Percentiles rank a stretch among this genome's conserved stretches.
Conservation (phyloP, 2,888 invertebrate species). For the Camponotus fellah region DNA sequence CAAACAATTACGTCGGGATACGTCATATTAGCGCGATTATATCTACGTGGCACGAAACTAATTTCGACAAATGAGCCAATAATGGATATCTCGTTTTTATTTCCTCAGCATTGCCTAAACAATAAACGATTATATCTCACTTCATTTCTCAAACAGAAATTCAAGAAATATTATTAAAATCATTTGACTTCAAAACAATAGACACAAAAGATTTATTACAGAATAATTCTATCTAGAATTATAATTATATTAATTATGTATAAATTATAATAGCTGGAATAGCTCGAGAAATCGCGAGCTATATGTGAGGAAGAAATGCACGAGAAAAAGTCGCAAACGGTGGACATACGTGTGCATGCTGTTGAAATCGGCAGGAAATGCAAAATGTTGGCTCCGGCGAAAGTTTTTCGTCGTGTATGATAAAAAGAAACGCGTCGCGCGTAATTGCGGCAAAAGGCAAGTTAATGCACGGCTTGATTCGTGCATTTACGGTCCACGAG, state of each 20-base stretch:
- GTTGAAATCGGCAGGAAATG: conserved; percentile 41
- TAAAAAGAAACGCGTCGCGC: conserved; percentile 48
- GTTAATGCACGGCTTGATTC: conserved; percentile 49
- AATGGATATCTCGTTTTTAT: conserved; percentile 2
- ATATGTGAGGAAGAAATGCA: background rate
- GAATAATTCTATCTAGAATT: background rate
- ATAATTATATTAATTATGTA: background rate
- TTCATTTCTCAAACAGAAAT: background rate
- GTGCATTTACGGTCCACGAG: conserved; percentile 45
- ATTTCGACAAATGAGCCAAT: conserved; percentile 37
- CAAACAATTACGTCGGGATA: conserved; percentile 24
- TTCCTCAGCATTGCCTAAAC: background rate
- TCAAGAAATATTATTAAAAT: background rate
- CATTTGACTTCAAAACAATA: background rate
- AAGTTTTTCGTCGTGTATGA: conserved; percentile 57
- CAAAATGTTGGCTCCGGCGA: conserved; percentile 56
- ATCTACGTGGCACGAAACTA: background rate
- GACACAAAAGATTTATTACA: background rate
- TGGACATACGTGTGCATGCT: background rate
- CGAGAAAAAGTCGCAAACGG: conserved; percentile 33
- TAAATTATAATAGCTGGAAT: background rate
- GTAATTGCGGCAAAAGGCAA: conserved; percentile 49
- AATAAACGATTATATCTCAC: background rate
- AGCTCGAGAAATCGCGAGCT: background rate
- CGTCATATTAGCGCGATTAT: conserved; percentile 33